Evolutionary conservation across 2,113 vertebrate species (phyloP).

Genomic region (Malurus alboscapulatus): DNA sequence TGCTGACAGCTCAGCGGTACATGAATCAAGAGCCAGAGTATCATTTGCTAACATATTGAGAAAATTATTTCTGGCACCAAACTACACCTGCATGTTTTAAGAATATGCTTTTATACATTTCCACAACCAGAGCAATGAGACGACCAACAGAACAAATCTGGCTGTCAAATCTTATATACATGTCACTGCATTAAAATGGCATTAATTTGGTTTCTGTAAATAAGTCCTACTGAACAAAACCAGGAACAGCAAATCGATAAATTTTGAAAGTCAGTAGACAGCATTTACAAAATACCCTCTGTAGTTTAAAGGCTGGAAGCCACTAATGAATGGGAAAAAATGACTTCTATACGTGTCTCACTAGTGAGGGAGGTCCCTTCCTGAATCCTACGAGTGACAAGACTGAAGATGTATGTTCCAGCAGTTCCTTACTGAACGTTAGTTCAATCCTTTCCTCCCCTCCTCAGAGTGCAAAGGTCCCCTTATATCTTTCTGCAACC

Average conservation of each 20-base stretch:
- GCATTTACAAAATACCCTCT: background rate
- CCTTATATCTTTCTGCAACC: background rate
- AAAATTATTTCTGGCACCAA: conserved; percentile 43
- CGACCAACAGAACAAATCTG: background rate
- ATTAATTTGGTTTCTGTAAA: background rate
- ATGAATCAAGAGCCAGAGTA: conserved; percentile 33
- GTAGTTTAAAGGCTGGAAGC: background rate
- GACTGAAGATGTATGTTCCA: background rate
- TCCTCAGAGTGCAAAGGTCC: background rate
- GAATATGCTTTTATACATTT: conserved; percentile 5
- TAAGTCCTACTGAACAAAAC: background rate
- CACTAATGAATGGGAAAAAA: background rate
- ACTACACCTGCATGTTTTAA: background rate
- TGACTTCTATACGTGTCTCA: background rate
- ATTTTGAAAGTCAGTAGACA: background rate
- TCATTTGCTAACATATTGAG: conserved; percentile 30
- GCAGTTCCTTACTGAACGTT: background rate
- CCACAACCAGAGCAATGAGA: background rate
- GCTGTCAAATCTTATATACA: background rate
- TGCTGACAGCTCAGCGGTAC: conserved; percentile 52
- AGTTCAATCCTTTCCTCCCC: background rate
- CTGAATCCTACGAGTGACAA: background rate
- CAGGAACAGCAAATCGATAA: background rate
- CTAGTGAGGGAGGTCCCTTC: background rate
- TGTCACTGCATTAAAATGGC: background rate